Evolutionary conservation across 2,888 invertebrate genomes (phyloP).

Genomic region (Drosophila pullipes): DNA sequence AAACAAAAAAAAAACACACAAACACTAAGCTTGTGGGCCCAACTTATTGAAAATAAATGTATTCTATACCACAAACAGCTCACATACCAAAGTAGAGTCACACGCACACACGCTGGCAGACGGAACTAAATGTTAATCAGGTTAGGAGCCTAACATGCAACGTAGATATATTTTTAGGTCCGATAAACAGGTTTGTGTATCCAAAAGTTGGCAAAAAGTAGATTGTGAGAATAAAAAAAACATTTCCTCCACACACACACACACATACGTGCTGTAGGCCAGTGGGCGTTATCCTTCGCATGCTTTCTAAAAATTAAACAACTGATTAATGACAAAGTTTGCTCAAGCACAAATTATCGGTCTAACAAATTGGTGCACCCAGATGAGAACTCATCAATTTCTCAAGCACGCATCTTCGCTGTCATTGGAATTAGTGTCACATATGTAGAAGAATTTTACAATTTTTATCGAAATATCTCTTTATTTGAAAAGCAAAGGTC

Average conservation of each 20-base stretch:
- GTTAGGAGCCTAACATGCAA: slow-evolving; percentile 49
- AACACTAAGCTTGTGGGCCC: slow-evolving; percentile 11
- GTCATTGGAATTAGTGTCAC: background rate
- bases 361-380: slow-evolving; percentile 64
- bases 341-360: slow-evolving; percentile 66
- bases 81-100: slow-evolving; percentile 26
- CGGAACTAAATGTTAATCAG: slow-evolving; percentile 73
- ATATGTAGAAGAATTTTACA: background rate
- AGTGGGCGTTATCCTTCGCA: slow-evolving; percentile 34
- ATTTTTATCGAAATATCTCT: background rate
- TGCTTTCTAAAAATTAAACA: slow-evolving; percentile 71
- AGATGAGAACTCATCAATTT: slow-evolving; percentile 68
- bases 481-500: slow-evolving; percentile 4
- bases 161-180: slow-evolving; percentile 58
- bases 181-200: slow-evolving; percentile 38
- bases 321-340: slow-evolving; percentile 76
- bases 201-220: slow-evolving; percentile 36
- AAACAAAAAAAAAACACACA: background rate
- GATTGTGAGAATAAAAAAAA: slow-evolving; percentile 18
- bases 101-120: slow-evolving; percentile 18
- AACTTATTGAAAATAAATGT: slow-evolving; percentile 42
- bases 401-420: slow-evolving; percentile 13
- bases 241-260: slow-evolving; percentile 8
- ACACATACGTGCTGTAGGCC: background rate
- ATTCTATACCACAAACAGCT: slow-evolving; percentile 21